Base-by-base conservation (phyloP, 2,888 invertebrate genomes). In the Mimumesa dahlbomi region DNA sequence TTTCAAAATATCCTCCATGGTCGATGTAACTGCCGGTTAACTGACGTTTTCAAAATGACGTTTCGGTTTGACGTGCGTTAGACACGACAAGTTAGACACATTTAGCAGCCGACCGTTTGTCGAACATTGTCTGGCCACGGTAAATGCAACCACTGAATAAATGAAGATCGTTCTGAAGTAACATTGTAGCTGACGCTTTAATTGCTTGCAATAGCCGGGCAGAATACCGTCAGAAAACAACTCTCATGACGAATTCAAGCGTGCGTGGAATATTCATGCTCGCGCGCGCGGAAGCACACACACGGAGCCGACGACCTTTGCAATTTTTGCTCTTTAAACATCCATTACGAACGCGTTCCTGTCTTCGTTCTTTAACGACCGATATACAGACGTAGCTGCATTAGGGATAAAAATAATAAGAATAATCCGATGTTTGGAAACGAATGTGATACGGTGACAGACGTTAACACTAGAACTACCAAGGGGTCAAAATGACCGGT, bases 321-420 rank as follows among this genome's bases (percentile, higher is more conserved):
- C n/a, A n/a, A 34, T n/a, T n/a, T n/a, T 34, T n/a, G 34, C 34
- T 34, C 34, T 34, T 34, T 34, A 34, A 34, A 34, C n/a, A 34
- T n/a, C n/a, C 34, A 34, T 34, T 34, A 34, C n/a, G n/a, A 34
- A 34, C 34, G 34, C 9, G 34, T 34, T 34, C n/a, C 34, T 34
- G 34, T n/a, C 3, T 34, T n/a, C n/a, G 11, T 9, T 34, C n/a
- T 4, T n/a, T n/a, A 34, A 34, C n/a, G 34, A 34, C 34, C 29
- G 29, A 29, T 29, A 7, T n/a, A n/a, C n/a, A n/a, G n/a, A n/a
- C n/a, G n/a, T n/a, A n/a, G n/a, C n/a, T n/a, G n/a, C n/a, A n/a
- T n/a, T n/a, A n/a, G n/a, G n/a, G n/a, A n/a, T n/a, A n/a, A n/a
- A n/a, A n/a, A n/a, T n/a, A n/a, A n/a, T n/a, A n/a, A n/a, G n/a